Evolutionary conservation across 2,888 invertebrate genomes (phyloP).

Genomic region (Orchesella flavescens): DNA sequence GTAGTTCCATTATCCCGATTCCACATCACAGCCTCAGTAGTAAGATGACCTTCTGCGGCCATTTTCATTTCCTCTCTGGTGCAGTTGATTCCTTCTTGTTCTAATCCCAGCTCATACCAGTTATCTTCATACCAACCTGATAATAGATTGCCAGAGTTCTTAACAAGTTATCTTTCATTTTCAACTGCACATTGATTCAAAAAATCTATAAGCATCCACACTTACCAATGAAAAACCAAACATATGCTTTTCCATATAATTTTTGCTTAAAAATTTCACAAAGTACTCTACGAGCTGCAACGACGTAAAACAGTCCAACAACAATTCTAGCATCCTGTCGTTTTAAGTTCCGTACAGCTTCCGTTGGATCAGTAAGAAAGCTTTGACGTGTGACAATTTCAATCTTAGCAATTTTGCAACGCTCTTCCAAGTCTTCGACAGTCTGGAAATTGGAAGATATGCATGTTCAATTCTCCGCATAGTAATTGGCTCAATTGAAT

Average conservation of each 20-base stretch:
- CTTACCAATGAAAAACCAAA: constrained; percentile 98
- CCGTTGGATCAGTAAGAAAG: constrained; percentile 96
- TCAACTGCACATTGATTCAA: too few relatives aligned
- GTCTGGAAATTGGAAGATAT: constrained; percentile 80
- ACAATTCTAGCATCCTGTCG: constrained; percentile 98
- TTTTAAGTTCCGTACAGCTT: constrained; percentile 92
- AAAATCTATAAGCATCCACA: too few relatives aligned
- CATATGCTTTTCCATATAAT: constrained; percentile 94
- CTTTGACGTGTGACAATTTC: constrained; percentile 97
- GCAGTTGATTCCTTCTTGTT: constrained; percentile 91
- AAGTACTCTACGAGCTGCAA: constrained; percentile 94
- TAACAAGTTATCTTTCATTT: too few relatives aligned
- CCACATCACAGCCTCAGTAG: constrained; percentile 99
- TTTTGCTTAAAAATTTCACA: constrained; percentile 97
- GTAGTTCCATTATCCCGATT: constrained; percentile 97
- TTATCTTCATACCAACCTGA: constrained; percentile 98
- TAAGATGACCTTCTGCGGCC: constrained; percentile 97
- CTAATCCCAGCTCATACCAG: constrained; percentile 94
- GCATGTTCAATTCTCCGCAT: constrained; percentile 37
- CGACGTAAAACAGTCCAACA: constrained; percentile 98
- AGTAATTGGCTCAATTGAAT: too few relatives aligned
- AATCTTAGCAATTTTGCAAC: constrained; percentile 92
- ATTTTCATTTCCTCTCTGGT: constrained; percentile 93
- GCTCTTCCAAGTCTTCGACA: constrained; percentile 95
- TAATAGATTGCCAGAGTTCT: not conserved